These are phyloP conservation scores for Molothrus ater DNA, from an alignment of 2,797 vertebrate genomes.

Conservation along the genomic window DNA sequence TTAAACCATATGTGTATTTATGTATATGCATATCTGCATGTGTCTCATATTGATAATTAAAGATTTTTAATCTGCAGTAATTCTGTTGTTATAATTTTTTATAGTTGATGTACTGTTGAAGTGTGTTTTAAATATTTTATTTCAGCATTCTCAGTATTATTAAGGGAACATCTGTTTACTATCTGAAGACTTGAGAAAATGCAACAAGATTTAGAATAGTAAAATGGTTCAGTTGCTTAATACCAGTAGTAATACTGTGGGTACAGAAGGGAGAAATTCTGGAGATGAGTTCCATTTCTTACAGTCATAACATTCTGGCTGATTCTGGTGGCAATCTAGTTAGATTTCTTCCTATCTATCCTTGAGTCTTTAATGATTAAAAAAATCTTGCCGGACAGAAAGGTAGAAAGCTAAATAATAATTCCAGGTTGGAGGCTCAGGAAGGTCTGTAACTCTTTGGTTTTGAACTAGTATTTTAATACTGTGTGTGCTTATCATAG, in stretches of 20 bases:
- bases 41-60: background rate
- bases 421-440: background rate
- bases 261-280: background rate
- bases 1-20: background rate
- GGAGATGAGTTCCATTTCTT: background rate
- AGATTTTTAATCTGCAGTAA: background rate
- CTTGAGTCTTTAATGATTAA: background rate
- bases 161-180: background rate
- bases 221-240: background rate
- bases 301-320: background rate
- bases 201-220: background rate
- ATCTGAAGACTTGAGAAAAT: background rate
- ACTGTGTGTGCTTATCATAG: background rate
- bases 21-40: background rate
- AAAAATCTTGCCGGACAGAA: background rate
- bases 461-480: background rate
- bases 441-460: background rate
- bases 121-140: background rate
- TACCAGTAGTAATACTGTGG: background rate
- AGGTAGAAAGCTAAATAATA: background rate
- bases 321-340: background rate
- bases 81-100: background rate
- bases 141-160: background rate
- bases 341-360: background rate
- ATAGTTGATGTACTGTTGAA: background rate